Conservation (phyloP, 1,140 invertebrate genomes). For the Cherax quadricarinatus region DNA sequence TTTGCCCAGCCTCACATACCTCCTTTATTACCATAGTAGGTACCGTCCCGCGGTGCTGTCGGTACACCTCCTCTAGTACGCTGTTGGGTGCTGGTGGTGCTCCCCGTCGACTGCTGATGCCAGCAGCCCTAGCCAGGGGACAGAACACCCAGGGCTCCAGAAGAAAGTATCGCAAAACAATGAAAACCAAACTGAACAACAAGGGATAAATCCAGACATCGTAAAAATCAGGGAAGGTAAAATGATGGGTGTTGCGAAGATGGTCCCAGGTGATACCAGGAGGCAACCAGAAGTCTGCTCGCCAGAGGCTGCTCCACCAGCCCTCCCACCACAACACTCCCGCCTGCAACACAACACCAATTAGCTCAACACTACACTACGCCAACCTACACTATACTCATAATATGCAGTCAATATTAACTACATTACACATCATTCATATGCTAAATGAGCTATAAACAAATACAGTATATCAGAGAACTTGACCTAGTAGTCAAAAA, state of each 20-base stretch:
- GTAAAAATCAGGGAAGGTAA: slow-evolving; percentile 12
- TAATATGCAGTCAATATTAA: background rate
- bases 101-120: background rate
- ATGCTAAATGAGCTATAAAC: background rate
- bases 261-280: slow-evolving; percentile 51
- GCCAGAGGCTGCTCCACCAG: slow-evolving; percentile 12
- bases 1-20: background rate
- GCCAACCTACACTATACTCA: background rate
- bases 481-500: too few species aligned
- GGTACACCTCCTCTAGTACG: slow-evolving; percentile 35
- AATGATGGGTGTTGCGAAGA: background rate
- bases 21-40: background rate
- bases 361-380: slow-evolving; percentile 4
- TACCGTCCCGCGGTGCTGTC: background rate
- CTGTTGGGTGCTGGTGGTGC: background rate
- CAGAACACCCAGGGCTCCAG: slow-evolving; percentile 17
- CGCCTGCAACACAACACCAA: slow-evolving; percentile 31
- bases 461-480: background rate
- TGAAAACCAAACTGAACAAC: slow-evolving; percentile 19
- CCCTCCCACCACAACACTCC: slow-evolving; percentile 23
- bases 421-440: background rate
- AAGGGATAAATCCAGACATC: slow-evolving; percentile 47
- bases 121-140: background rate
- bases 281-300: slow-evolving; percentile 24
- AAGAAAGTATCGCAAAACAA: slow-evolving; percentile 33